These are phyloP conservation scores for Spatula clypeata DNA, from an alignment of 2,797 vertebrate genomes.

Conservation along the genomic window DNA sequence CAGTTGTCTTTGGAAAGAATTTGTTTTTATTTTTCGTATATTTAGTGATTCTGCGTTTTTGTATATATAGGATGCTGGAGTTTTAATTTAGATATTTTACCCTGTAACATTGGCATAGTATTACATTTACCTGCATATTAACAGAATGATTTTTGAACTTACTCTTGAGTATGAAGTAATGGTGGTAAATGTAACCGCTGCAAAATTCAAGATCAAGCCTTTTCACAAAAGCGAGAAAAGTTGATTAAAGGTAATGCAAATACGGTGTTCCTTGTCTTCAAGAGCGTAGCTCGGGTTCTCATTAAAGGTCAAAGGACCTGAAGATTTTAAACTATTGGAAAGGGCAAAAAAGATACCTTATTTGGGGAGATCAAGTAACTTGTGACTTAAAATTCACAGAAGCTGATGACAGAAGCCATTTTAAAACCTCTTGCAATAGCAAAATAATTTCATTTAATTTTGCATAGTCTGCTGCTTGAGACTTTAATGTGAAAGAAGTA, in stretches of 20 bases:
- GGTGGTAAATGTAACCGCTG: background rate
- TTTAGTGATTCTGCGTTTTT: background rate
- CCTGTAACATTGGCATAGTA: background rate
- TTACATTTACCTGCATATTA: background rate
- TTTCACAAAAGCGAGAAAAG: constrained; percentile 24
- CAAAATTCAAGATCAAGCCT: background rate
- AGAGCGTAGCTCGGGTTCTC: constrained; percentile 25
- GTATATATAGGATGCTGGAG: background rate
- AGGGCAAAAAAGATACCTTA: constrained; percentile 18
- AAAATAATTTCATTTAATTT: constrained; percentile 23
- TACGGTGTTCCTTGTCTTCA: background rate
- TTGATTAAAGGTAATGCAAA: constrained; percentile 1
- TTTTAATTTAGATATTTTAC: background rate
- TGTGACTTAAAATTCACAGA: constrained; percentile 72
- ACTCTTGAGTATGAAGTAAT: background rate
- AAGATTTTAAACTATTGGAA: constrained; percentile 39
- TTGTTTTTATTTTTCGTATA: background rate
- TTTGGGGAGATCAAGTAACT: constrained; percentile 55
- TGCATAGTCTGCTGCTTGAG: background rate
- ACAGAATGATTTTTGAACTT: background rate
- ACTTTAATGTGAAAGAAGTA: background rate
- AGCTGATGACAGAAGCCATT: constrained; percentile 78
- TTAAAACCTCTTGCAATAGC: constrained; percentile 42
- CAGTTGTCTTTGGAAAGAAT: background rate
- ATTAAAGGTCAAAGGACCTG: constrained; percentile 60